Conservation (phyloP, 2,113 vertebrate genomes). For the Dicaeum eximium region DNA sequence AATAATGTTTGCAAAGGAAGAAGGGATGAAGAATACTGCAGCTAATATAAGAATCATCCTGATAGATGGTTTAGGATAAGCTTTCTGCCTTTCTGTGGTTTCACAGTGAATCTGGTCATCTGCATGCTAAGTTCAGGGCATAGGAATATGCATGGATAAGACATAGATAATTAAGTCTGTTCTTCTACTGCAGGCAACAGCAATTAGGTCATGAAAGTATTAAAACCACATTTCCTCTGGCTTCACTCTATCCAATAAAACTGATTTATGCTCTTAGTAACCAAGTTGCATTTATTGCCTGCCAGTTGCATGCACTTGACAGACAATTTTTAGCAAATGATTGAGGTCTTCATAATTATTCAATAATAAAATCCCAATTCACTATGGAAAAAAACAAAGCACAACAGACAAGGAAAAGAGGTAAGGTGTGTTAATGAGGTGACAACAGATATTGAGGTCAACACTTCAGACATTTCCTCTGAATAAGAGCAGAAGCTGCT, state of each 20-base stretch:
- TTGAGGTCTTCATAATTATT: background rate
- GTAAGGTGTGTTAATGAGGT: background rate
- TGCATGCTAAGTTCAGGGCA: background rate
- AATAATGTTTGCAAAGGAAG: background rate
- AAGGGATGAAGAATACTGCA: background rate
- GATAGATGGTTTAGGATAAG: background rate
- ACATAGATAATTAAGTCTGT: background rate
- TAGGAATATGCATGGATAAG: background rate
- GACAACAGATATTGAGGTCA: background rate
- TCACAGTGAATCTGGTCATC: background rate
- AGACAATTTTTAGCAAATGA: background rate
- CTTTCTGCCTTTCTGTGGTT: background rate
- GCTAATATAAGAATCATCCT: background rate
- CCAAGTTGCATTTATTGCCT: background rate
- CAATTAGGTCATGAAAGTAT: background rate
- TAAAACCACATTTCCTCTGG: background rate
- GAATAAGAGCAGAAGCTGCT: background rate
- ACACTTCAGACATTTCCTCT: background rate
- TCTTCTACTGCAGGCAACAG: conserved; percentile 1
- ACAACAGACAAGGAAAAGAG: background rate
- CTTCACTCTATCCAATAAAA: background rate
- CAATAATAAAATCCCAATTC: background rate
- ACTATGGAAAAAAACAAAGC: background rate
- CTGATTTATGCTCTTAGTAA: background rate
- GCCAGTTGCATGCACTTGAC: background rate